phyloP scores from a whole-genome alignment of 1,140 invertebrate genomes.

The Zophobas atratus region DNA sequence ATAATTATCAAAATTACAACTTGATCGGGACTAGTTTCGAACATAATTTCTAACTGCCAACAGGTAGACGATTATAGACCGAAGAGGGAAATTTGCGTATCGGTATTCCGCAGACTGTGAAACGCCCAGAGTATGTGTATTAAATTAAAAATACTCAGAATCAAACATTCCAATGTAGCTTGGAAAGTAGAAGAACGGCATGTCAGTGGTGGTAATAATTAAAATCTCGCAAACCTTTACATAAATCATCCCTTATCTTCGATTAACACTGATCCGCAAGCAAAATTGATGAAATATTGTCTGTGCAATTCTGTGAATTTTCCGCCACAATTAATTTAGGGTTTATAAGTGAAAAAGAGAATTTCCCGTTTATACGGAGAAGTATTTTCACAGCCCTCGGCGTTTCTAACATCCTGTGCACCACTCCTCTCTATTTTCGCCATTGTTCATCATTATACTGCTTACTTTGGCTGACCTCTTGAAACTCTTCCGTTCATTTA shows the following conservation, averaged over 20 bases:
- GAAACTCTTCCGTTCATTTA: conserved; percentile 16
- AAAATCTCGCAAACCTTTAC: neutral
- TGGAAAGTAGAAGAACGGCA: too few species aligned
- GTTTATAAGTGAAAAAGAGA: neutral
- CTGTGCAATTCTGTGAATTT: neutral
- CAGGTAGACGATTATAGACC: too few species aligned
- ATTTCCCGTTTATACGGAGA: neutral
- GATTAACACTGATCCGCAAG: neutral
- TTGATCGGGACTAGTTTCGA: too few species aligned
- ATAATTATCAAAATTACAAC: too few species aligned
- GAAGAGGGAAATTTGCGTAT: too few species aligned
- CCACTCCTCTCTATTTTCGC: conserved; percentile 19
- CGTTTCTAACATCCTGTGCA: neutral
- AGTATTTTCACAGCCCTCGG: conserved; percentile 6
- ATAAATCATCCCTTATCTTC: neutral
- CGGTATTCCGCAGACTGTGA: too few species aligned
- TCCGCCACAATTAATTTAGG: neutral
- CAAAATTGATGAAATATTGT: neutral
- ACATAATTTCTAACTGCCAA: too few species aligned
- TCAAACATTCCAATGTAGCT: too few species aligned
- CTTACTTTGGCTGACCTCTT: conserved; percentile 25
- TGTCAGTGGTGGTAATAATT: neutral
- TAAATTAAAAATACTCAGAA: too few species aligned
- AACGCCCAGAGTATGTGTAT: too few species aligned
- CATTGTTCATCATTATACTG: conserved; percentile 32